Evolutionary conservation across 2,888 invertebrate genomes (phyloP), one percentile per base, ranked within the genome.

Genomic region (Acholoe squamosa): DNA sequence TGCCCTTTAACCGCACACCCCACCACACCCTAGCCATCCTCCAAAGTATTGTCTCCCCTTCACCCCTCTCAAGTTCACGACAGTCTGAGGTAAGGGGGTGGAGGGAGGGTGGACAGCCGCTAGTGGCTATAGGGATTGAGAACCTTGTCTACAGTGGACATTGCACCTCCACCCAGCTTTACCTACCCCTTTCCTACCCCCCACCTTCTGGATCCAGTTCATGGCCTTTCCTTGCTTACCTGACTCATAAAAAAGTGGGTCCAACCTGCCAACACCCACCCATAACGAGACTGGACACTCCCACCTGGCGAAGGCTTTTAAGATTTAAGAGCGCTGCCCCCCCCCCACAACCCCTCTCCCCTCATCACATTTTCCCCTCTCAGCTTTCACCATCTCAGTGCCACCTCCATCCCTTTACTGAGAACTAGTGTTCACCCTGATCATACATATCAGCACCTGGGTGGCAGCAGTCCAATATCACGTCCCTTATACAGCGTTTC

Each of bases 241-340:
- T 86, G 86, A 86, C 86, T 86, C 86, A 86, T 86, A 86, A 52
- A 80, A 80, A 80, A 33, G 43, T 43, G n/a, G 22, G 22, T 43
- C 80, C 31, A 80, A 80, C 34, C 80, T 80, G 80, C 80, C 80
- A 80, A 80, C 34, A 34, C 80, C 16, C 80, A 80, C 22, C 43
- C 80, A 80, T 80, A 80, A 80, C 33, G 43, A 80, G 80, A n/a
- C 80, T 80, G 80, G 80, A 80, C 80, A 80, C 80, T 80, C 80
- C 80, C 80, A 80, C 80, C 80, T 80, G 80, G 80, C 80, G 22
- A 33, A 34, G 80, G 80, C 80, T 80, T 80, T 80, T 80, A 80
- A 80, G 80, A 80, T 80, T 80, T 80, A 80, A 80, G 80, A 80
- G 80, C 80, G 22, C 80, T 43, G 28, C 3, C 76, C 28, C 43